Percentiles rank a stretch among this genome's conserved stretches.
phyloP scores from a whole-genome alignment of 2,888 invertebrate species.

The Luffia ferchaultella region DNA sequence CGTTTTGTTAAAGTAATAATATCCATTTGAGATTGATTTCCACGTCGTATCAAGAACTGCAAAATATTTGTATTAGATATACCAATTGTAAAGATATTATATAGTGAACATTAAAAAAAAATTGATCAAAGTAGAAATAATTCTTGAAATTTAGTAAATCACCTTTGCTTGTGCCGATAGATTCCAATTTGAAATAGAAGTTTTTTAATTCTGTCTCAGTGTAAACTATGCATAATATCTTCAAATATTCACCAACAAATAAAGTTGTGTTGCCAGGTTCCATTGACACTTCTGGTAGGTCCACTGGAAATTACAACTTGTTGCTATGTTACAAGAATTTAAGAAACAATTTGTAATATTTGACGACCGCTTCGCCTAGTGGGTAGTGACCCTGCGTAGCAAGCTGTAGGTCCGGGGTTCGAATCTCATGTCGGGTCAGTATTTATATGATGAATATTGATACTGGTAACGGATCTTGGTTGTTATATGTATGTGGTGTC shows the following conservation, averaged over 20 bases:
- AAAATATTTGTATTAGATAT: conserved; percentile 13
- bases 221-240: conserved; percentile 28
- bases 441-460: too few species aligned
- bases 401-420: too few species aligned
- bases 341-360: too few species aligned
- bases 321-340: too few species aligned
- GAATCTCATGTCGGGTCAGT: too few species aligned
- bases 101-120: not conserved
- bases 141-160: not conserved
- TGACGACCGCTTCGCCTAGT: too few species aligned
- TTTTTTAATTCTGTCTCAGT: conserved; percentile 27
- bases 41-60: conserved; percentile 26
- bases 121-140: not conserved
- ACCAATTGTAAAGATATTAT: conserved; percentile 8
- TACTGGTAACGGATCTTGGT: too few species aligned
- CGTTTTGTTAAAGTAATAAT: conserved; percentile 29
- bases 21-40: conserved; percentile 28
- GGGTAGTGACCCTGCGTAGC: too few species aligned
- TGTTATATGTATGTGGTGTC: too few species aligned
- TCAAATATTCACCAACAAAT: conserved; percentile 22
- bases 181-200: not conserved
- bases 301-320: conserved; percentile 38
- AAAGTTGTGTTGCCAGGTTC: conserved; percentile 26
- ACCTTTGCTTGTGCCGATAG: not conserved
- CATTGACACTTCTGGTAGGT: conserved; percentile 34